Evolutionary conservation across 2,797 vertebrate species (phyloP).

Genomic region (Lithobates sylvaticus): DNA sequence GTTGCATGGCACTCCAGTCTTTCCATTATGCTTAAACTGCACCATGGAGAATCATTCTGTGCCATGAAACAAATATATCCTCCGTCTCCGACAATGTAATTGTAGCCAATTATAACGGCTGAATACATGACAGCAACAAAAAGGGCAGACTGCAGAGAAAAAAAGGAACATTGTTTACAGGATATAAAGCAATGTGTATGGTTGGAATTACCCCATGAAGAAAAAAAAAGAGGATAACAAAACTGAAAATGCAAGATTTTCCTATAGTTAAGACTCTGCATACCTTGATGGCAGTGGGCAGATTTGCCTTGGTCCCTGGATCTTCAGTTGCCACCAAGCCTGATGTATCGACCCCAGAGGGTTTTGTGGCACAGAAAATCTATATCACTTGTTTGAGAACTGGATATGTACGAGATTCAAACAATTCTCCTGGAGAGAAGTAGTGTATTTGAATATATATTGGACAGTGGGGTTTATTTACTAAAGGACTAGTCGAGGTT

Average conservation of each 20-base stretch:
- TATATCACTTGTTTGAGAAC: background rate
- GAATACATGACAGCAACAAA: background rate
- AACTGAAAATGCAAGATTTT: too few relatives aligned
- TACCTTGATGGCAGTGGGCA: too few relatives aligned
- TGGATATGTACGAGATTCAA: background rate
- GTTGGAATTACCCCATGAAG: background rate
- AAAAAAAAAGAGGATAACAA: too few relatives aligned
- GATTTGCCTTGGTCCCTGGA: too few relatives aligned
- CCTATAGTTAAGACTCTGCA: too few relatives aligned
- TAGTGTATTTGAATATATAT: background rate
- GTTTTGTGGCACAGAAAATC: too few relatives aligned
- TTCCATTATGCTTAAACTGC: constrained; percentile 2
- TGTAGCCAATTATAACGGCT: background rate
- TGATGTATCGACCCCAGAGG: too few relatives aligned
- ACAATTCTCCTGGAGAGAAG: background rate
- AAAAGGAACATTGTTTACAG: background rate
- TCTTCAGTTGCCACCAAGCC: too few relatives aligned
- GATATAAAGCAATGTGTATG: background rate
- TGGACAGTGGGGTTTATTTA: background rate
- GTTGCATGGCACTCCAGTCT: constrained; percentile 8
- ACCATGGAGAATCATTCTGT: constrained; percentile 11
- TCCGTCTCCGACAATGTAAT: constrained; percentile 11
- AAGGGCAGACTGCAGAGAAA: background rate
- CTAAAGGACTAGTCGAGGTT: too few relatives aligned
- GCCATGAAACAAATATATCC: constrained; percentile 5